Evolutionary conservation across 30 jellyfish, hydroid and myxozoan genomes (phyloP).

Genomic region (Phacellophora camtschatica): DNA sequence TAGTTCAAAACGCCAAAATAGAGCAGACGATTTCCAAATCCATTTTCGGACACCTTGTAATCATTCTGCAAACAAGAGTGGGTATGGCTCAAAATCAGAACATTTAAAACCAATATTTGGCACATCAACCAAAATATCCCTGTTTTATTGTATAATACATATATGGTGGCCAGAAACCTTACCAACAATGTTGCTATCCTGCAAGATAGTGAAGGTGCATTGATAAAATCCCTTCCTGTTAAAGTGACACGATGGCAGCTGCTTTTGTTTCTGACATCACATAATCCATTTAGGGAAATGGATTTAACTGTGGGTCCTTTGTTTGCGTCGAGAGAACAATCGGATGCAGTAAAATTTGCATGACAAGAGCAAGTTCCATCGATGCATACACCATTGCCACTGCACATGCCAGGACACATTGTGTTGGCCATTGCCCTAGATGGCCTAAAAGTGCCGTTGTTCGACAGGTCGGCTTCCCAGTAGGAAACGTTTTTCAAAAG

Average conservation of each 20-base stretch:
- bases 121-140: too few relatives aligned
- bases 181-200: background rate
- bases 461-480: constrained; percentile 45
- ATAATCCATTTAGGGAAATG: constrained; percentile 47
- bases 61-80: too few relatives aligned
- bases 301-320: constrained; percentile 16
- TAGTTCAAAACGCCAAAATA: too few relatives aligned
- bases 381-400: constrained; percentile 61
- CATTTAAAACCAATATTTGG: too few relatives aligned
- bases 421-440: constrained; percentile 52
- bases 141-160: background rate
- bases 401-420: constrained; percentile 74
- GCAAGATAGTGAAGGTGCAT: constrained; percentile 50
- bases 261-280: constrained; percentile 63
- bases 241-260: constrained; percentile 68
- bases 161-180: too few relatives aligned
- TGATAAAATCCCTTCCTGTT: constrained; percentile 68
- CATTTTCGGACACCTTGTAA: too few relatives aligned
- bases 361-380: constrained; percentile 56
- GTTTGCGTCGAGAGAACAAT: constrained; percentile 38
- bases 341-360: constrained; percentile 37
- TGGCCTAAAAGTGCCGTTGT: constrained; percentile 47
- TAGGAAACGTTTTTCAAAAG: constrained; percentile 7
- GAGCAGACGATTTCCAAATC: too few relatives aligned
- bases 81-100: too few relatives aligned